Base-by-base conservation (phyloP, 2,113 vertebrate genomes). In the Stigmatopora argus region DNA sequence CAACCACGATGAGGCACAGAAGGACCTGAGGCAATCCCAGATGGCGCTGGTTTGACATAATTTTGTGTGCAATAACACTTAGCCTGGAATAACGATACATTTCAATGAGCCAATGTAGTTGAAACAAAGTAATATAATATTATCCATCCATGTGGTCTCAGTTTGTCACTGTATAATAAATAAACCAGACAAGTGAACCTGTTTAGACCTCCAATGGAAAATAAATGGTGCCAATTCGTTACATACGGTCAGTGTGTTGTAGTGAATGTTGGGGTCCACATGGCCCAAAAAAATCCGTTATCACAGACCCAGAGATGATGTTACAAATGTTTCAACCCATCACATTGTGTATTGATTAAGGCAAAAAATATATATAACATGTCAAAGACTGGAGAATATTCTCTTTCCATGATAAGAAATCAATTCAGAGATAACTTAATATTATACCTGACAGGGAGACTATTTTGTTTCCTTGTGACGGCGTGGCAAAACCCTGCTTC, bases 1-100 rank as follows among this genome's bases (percentile, higher is more conserved):
- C 70, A 92, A 90, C 81, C 90, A 88, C 71, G 94, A 96, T 62
- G 90, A 94, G 85, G 82, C 90, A 72, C 86, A 91, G 84, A 93
- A 90, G 3, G 91, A 94, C 84, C 86, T 87, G 82, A 83, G 80
- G 75, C 88, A 89, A 72, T 81, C 91, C 75, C 79, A 87, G 73
- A 89, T 89, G 0, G 75, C 84, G 17, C 83, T 85, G 15, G 78
- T 87, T 64, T 89, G 82, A 89, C 26, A 72, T 35, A 81, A 61
- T 68, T 86, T 61, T 87, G 79, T 84, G 85, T 79, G 19, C 41
- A 2, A 38, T 21, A 73, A 46, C 64, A 5, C 48, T 59, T 48
- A 77, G 65, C 66, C 68, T 38, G 61, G 51, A n/a, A 8, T 1
- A 52, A 19, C n/a, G 6, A 51, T 18, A 51, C 49, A 26, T 21